Evolutionary conservation across 2,113 vertebrate species (phyloP).

Genomic region (Carollia perspicillata): DNA sequence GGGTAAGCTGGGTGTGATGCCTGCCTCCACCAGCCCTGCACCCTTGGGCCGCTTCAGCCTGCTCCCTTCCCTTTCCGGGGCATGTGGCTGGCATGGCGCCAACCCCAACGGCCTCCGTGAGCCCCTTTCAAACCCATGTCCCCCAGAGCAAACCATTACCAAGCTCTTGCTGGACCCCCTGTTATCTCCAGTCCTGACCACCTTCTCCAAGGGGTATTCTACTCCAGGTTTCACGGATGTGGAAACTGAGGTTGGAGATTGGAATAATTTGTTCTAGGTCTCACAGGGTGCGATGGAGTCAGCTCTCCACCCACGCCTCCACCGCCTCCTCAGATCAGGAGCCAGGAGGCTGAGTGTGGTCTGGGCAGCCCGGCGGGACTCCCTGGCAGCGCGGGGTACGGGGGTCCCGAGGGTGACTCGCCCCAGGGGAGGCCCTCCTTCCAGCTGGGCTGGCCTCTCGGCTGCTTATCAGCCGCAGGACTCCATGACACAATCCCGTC

Average conservation of each 20-base stretch:
- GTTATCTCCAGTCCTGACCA: neutral
- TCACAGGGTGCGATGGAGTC: neutral
- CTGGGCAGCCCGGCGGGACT: neutral
- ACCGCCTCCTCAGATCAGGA: neutral
- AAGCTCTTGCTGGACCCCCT: neutral
- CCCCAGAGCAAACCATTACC: neutral
- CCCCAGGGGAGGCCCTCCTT: neutral
- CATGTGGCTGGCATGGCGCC: neutral
- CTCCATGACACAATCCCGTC: slow-evolving; percentile 59
- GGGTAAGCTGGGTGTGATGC: accelerated
- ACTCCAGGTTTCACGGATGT: neutral
- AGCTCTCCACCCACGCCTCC: neutral
- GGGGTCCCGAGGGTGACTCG: neutral
- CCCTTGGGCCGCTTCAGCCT: neutral
- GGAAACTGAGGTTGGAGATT: slow-evolving; percentile 13
- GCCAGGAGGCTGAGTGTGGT: neutral
- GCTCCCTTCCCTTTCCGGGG: no score
- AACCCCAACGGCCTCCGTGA: neutral
- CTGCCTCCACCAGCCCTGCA: accelerated
- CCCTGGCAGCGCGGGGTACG: neutral
- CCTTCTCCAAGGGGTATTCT: neutral
- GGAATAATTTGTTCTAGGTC: neutral
- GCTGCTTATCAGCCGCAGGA: slow-evolving; percentile 54
- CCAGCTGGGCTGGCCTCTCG: neutral
- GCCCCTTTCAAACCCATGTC: neutral